Evolutionary conservation across 2,113 vertebrate genomes (phyloP).

Genomic region (Haemorhous mexicanus): DNA sequence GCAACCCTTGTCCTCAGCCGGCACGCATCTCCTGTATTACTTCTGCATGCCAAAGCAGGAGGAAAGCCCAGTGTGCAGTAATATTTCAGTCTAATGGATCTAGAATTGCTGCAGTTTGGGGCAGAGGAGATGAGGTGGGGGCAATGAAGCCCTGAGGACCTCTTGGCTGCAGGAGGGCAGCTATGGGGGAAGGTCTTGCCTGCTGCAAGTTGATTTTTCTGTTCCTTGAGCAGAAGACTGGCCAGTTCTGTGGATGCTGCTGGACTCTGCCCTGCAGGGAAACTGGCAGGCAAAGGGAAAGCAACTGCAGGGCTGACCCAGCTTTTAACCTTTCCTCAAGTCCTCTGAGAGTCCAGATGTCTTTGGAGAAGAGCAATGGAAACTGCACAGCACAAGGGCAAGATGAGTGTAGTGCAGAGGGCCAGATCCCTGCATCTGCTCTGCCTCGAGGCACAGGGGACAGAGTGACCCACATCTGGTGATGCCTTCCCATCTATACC

Average conservation of each 20-base stretch:
- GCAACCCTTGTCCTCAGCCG: neutral
- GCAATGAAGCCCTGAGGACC: neutral
- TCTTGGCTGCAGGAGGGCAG: neutral
- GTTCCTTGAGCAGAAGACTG: neutral
- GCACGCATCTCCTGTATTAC: neutral
- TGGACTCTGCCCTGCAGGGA: conserved; percentile 10
- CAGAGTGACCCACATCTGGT: neutral
- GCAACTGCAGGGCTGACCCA: neutral
- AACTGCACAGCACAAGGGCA: neutral
- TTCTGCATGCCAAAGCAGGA: neutral
- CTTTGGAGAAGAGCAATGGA: neutral
- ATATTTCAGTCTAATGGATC: neutral
- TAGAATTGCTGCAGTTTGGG: neutral
- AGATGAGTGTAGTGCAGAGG: neutral
- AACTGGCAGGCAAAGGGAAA: conserved; percentile 17
- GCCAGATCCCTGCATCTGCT: neutral
- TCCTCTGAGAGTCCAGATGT: conserved; percentile 16
- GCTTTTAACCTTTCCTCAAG: conserved; percentile 13
- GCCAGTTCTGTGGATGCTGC: neutral
- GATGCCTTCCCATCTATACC: neutral
- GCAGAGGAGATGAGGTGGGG: neutral
- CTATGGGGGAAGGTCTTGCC: neutral
- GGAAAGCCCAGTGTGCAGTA: neutral
- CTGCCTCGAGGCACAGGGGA: neutral
- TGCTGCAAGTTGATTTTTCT: neutral